phyloP scores from a whole-genome alignment of 2,797 vertebrate genomes.

The Silurus aristotelis region DNA sequence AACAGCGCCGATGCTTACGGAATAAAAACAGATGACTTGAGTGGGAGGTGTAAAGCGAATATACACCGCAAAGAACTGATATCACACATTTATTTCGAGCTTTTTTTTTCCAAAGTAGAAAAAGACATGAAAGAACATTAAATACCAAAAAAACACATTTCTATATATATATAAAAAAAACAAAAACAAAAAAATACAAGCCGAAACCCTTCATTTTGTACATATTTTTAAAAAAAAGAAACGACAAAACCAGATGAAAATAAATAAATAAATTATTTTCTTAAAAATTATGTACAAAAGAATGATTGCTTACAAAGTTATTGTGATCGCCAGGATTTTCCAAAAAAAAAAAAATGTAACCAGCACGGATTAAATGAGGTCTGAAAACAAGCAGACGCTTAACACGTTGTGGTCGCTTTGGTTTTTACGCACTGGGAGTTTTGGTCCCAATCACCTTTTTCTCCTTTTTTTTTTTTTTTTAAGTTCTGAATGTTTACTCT shows the following conservation, averaged over 20 bases:
- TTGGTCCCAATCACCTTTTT: neutral
- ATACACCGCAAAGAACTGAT: constrained; percentile 34
- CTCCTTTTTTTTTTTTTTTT: neutral
- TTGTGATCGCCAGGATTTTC: neutral
- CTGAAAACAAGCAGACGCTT: constrained; percentile 37
- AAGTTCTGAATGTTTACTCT: neutral
- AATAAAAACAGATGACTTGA: neutral
- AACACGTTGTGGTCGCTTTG: constrained; percentile 35
- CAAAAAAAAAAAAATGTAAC: too few relatives aligned
- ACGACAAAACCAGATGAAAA: constrained; percentile 58
- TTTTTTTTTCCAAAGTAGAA: constrained; percentile 22
- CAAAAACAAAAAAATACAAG: constrained; percentile 48
- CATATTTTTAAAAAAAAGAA: constrained; percentile 32
- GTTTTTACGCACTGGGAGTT: constrained; percentile 6
- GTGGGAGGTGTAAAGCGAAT: neutral
- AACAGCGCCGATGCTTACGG: neutral
- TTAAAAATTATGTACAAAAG: constrained; percentile 29
- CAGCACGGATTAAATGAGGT: neutral
- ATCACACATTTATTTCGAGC: constrained; percentile 65
- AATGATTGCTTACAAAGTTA: neutral
- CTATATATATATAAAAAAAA: neutral
- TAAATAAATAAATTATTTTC: constrained; percentile 81
- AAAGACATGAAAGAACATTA: constrained; percentile 31
- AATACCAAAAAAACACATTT: constrained; percentile 21
- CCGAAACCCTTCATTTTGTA: constrained; percentile 59